Conservation (phyloP, 2,797 vertebrate species). For the Heterohyrax brucei region DNA sequence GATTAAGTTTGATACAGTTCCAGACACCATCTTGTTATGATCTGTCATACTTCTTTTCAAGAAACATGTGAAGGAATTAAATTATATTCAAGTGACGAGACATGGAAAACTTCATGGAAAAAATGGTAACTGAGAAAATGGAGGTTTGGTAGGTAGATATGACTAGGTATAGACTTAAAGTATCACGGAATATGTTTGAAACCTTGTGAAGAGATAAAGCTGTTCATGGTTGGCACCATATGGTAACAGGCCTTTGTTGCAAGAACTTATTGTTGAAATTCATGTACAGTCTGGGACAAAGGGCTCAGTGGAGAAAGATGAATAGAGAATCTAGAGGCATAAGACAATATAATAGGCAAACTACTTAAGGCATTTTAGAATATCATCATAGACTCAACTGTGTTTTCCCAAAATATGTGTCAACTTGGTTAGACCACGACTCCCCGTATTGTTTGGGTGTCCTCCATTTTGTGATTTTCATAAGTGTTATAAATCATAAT, state of each 20-base stretch:
- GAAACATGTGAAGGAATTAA: background rate
- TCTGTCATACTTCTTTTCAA: background rate
- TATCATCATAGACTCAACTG: too few relatives aligned
- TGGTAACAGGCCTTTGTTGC: background rate
- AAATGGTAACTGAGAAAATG: background rate
- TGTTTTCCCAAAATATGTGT: too few relatives aligned
- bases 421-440: too few relatives aligned
- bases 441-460: too few relatives aligned
- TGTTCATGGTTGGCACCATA: background rate
- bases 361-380: background rate
- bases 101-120: background rate
- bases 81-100: background rate
- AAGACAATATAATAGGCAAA: background rate
- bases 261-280: background rate
- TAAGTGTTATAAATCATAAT: too few relatives aligned
- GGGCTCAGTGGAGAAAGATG: background rate
- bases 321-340: background rate
- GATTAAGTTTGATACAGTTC: background rate
- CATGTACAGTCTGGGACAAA: background rate
- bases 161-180: rapidly evolving
- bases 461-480: too few relatives aligned
- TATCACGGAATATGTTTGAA: background rate
- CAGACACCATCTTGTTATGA: conserved; percentile 5
- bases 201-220: background rate
- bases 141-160: background rate